These are phyloP conservation scores for Napeogenes sylphis DNA, from an alignment of 2,888 invertebrate species.

Conservation along the genomic window DNA sequence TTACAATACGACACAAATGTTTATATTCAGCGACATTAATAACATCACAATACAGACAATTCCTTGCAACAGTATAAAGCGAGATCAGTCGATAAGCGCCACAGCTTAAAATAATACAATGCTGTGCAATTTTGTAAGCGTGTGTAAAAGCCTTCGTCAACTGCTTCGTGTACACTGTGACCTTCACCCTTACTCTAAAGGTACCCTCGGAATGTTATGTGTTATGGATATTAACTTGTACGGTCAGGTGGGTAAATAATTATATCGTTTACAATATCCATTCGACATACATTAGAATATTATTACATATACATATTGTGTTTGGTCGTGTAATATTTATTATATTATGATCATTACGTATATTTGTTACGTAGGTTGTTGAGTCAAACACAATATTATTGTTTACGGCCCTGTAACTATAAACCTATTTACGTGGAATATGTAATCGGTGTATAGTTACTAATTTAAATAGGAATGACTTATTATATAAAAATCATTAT, in stretches of 20 bases:
- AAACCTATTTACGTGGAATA: neutral
- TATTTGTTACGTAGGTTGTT: too few species aligned
- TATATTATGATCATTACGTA: too few species aligned
- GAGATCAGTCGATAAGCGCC: conserved; percentile 24
- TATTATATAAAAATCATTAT: conserved; percentile 16
- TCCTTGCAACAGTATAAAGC: conserved; percentile 34
- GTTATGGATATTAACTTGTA: conserved; percentile 7
- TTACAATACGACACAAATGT: conserved; percentile 25
- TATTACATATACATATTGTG: too few species aligned
- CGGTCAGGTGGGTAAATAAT: conserved; percentile 7
- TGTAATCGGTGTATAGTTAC: neutral
- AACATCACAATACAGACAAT: conserved; percentile 38
- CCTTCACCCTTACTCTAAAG: conserved; percentile 29
- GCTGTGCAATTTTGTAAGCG: conserved; percentile 14
- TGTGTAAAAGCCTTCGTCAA: conserved; percentile 17
- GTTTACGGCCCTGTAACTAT: neutral
- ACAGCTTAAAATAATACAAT: conserved; percentile 18
- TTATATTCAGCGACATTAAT: conserved; percentile 8
- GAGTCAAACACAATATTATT: neutral
- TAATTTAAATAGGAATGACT: conserved; percentile 5
- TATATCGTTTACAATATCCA: conserved; percentile 1
- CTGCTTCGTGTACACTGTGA: conserved; percentile 31
- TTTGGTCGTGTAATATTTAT: neutral
- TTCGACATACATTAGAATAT: neutral
- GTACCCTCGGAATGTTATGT: conserved; percentile 27